A percentile compares a stretch with the other conserved stretches of the same genome.
Conservation (phyloP, 2,888 invertebrate genomes). For the Heliothis peltigera region DNA sequence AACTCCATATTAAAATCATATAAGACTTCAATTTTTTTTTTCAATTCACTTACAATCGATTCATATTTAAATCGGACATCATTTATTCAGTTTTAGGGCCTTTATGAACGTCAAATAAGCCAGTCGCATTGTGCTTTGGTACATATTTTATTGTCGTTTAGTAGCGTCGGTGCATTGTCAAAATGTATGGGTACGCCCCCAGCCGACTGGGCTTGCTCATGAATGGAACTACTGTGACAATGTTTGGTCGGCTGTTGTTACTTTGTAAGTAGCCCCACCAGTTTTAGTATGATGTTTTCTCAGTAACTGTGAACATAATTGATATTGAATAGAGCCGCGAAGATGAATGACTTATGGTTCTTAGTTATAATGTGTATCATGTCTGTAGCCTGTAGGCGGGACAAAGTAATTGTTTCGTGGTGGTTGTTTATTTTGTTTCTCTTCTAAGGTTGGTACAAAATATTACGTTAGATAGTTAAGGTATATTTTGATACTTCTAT, state of each 20-base stretch:
- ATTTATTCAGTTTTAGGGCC: constrained; percentile 59
- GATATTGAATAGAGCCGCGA: constrained; percentile 40
- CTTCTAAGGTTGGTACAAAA: neutral
- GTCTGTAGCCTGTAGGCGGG: constrained; percentile 18
- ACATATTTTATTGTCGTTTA: constrained; percentile 58
- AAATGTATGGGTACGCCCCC: constrained; percentile 38
- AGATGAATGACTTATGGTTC: constrained; percentile 23
- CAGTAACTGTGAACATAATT: constrained; percentile 52
- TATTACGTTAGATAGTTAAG: neutral
- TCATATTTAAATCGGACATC: constrained; percentile 62
- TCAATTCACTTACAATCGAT: constrained; percentile 48
- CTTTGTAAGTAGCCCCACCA: constrained; percentile 32
- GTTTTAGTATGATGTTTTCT: constrained; percentile 44
- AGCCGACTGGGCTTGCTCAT: constrained; percentile 20
- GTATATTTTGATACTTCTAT: neutral
- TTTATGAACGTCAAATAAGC: constrained; percentile 61
- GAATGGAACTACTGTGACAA: constrained; percentile 56
- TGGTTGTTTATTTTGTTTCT: constrained; percentile 7
- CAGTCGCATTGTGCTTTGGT: constrained; percentile 42
- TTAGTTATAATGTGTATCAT: constrained; percentile 19
- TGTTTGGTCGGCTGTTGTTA: constrained; percentile 31
- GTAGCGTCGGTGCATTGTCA: constrained; percentile 49
- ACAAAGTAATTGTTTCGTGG: constrained; percentile 27
- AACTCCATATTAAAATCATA: constrained; percentile 54
- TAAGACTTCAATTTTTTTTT: constrained; percentile 45